Conservation (phyloP, 1,140 invertebrate genomes). For the Episyrphus balteatus region DNA sequence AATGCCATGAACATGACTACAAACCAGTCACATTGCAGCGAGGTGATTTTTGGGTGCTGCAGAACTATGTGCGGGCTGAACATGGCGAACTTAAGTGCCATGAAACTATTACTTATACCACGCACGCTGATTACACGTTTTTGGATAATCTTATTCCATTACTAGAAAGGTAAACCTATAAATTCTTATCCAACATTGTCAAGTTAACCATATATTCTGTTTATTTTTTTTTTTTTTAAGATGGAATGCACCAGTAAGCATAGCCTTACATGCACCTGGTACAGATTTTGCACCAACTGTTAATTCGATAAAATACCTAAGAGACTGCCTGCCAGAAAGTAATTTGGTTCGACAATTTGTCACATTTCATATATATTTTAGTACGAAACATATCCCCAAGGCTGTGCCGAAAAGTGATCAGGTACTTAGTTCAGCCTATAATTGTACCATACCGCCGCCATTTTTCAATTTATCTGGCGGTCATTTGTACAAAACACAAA, state of each 20-base stretch:
- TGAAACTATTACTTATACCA: slow-evolving; percentile 82
- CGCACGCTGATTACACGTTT: slow-evolving; percentile 84
- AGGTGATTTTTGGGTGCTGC: slow-evolving; percentile 81
- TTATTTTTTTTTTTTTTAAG: slow-evolving; percentile 21
- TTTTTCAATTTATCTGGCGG: slow-evolving; percentile 53
- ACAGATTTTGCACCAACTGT: slow-evolving; percentile 53
- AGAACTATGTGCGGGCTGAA: slow-evolving; percentile 67
- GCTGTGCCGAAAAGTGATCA: slow-evolving; percentile 51
- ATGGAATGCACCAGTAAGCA: slow-evolving; percentile 58
- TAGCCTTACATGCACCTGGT: slow-evolving; percentile 66
- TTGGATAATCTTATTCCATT: slow-evolving; percentile 79
- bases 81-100: slow-evolving; percentile 54
- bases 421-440: slow-evolving; percentile 49
- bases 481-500: slow-evolving; percentile 65
- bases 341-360: slow-evolving; percentile 60
- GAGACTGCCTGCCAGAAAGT: slow-evolving; percentile 49
- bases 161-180: slow-evolving; percentile 55
- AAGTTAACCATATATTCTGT: neutral
- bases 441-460: slow-evolving; percentile 56
- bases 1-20: slow-evolving; percentile 54
- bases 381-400: slow-evolving; percentile 70
- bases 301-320: slow-evolving; percentile 54
- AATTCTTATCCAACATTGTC: neutral
- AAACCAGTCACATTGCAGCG: slow-evolving; percentile 57
- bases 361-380: slow-evolving; percentile 80